Base-by-base conservation (phyloP, 2,113 vertebrate species). In the Phrynosoma platyrhinos region DNA sequence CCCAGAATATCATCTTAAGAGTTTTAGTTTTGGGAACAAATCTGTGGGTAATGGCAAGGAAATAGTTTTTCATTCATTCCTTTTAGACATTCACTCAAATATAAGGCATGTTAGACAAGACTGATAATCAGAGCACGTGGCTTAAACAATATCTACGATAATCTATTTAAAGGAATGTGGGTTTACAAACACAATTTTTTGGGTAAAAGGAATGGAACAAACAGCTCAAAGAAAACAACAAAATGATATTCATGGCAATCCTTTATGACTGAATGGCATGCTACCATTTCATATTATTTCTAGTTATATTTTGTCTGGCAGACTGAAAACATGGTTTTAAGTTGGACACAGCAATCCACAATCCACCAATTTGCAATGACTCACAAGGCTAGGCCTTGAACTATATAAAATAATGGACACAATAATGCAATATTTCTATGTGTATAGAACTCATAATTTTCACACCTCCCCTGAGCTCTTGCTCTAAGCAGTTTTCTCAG, bases 41-140 rank as follows among this genome's bases (percentile, higher is more conserved):
- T 0, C 4, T 91, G 88, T 52, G 89, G 93, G 88, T 92, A 94
- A 93, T 92, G 89, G 93, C 90, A 93, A 82, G 62, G 83, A 94
- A 68, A 81, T 92, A 95, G 64, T 66, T 53, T 84, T 74, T 10
- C 80, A 77, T 71, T 93, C 91, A 83, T 90, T 84, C 79, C 84
- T 93, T 92, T 90, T 90, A 94, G 94, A 95, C 94, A 93, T 87
- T 87, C 32, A 9, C 21, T 92, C 82, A 93, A 96, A 90, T 90
- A 94, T 13, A 82, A 96, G 87, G 86, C 89, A 83, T 87, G 71
- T 82, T 66, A 90, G 93, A 87, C 32, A 82, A 87, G 66, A 88
- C 74, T 27, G 80, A 42, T 25, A 20, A 90, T 83, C 82, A 82
- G 68, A 92, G 79, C 91, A 91, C 72, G 82, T n/a, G 93, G 68